Conservation (phyloP, 2,888 invertebrate species). For the Rhingia rostrata region DNA sequence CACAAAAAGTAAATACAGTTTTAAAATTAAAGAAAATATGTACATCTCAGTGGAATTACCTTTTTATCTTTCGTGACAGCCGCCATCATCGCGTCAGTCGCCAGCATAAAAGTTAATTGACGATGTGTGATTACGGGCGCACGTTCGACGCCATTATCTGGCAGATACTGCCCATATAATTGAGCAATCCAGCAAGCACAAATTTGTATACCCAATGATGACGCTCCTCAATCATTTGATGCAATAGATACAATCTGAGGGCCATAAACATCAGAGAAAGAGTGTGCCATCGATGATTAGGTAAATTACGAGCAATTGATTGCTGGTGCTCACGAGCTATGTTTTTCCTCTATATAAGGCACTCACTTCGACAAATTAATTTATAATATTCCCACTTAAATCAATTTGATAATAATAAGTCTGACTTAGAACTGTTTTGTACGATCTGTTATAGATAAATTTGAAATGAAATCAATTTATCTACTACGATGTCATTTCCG, state of each 20-base stretch:
- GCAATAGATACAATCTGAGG: constrained; percentile 63
- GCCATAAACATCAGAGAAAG: constrained; percentile 38
- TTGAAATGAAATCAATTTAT: constrained; percentile 12
- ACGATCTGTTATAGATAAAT: constrained; percentile 39
- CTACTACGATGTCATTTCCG: neutral
- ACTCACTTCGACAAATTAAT: constrained; percentile 65
- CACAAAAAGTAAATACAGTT: constrained; percentile 38
- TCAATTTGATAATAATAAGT: constrained; percentile 51
- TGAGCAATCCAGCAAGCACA: constrained; percentile 57
- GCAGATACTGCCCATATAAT: constrained; percentile 68
- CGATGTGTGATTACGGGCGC: constrained; percentile 62
- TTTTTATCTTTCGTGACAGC: constrained; percentile 19
- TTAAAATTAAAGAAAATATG: constrained; percentile 41
- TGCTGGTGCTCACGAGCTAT: constrained; percentile 58
- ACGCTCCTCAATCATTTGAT: constrained; percentile 42
- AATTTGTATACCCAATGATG: constrained; percentile 63
- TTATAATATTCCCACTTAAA: constrained; percentile 56
- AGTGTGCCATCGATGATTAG: constrained; percentile 64
- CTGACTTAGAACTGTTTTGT: neutral
- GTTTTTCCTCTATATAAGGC: constrained; percentile 18
- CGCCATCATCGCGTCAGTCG: constrained; percentile 40
- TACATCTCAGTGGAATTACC: neutral
- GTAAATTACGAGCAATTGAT: constrained; percentile 71
- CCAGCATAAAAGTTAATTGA: constrained; percentile 63
- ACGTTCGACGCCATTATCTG: constrained; percentile 72